Evolutionary conservation across 2,113 vertebrate species (phyloP).

Genomic region (Tinamus guttatus): DNA sequence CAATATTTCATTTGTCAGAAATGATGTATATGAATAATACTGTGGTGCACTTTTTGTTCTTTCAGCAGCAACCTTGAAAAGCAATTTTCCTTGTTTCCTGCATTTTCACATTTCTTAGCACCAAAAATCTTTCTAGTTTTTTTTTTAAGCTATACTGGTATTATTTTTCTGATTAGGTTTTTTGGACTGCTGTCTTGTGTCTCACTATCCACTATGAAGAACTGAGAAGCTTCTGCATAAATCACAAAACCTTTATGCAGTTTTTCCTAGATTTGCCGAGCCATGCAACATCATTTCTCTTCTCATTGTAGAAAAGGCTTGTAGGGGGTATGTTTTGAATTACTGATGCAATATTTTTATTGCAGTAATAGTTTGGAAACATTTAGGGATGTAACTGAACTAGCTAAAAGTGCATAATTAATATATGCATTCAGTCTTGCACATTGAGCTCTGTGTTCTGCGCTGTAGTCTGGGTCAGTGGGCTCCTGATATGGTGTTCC

Average conservation of each 20-base stretch:
- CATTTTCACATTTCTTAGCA: neutral
- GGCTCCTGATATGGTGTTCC: neutral
- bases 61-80: slow-evolving; percentile 3
- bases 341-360: neutral
- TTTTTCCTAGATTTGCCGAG: neutral
- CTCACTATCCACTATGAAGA: neutral
- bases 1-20: slow-evolving; percentile 50
- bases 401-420: neutral
- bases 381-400: neutral
- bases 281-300: neutral
- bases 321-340: neutral
- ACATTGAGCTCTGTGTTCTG: neutral
- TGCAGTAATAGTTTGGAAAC: neutral
- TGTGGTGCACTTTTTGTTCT: neutral
- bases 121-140: neutral
- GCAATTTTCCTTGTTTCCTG: neutral
- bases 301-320: neutral
- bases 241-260: neutral
- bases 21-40: neutral
- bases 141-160: neutral
- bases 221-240: neutral
- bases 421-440: neutral
- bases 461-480: neutral
- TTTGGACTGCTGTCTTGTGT: neutral
- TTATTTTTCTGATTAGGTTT: neutral